Evolutionary conservation across 2,888 invertebrate genomes (phyloP).

Genomic region (Drosophila anomalipes): DNA sequence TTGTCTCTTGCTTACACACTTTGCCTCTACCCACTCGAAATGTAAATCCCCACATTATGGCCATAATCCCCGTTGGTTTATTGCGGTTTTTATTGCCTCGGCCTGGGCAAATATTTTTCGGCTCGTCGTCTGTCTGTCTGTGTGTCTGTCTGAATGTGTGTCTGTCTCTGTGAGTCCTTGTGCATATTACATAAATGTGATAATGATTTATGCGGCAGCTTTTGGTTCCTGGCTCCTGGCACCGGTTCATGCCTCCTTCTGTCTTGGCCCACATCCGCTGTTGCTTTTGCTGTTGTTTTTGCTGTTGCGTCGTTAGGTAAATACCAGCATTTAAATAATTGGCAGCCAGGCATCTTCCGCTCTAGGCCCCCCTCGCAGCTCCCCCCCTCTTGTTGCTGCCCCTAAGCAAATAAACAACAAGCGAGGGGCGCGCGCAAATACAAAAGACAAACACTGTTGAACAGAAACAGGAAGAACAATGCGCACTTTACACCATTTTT

Average conservation of each 20-base stretch:
- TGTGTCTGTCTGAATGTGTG: constrained; percentile 29
- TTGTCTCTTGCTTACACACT: constrained; percentile 37
- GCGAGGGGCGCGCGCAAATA: constrained; percentile 57
- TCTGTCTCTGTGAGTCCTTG: constrained; percentile 36
- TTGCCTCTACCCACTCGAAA: constrained; percentile 17
- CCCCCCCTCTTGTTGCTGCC: neutral
- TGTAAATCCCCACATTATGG: constrained; percentile 72
- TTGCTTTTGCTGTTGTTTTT: constrained; percentile 27
- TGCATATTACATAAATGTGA: constrained; percentile 79
- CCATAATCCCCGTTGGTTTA: constrained; percentile 78
- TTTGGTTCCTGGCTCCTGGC: constrained; percentile 1
- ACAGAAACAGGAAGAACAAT: constrained; percentile 51
- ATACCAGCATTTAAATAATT: constrained; percentile 79
- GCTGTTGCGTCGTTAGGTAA: constrained; percentile 65
- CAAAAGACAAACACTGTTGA: constrained; percentile 70
- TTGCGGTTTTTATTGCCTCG: constrained; percentile 73
- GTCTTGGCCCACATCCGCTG: constrained; percentile 74
- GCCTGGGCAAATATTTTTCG: constrained; percentile 42
- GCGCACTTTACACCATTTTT: constrained; percentile 66
- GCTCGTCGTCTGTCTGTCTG: constrained; percentile 23
- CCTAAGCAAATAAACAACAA: constrained; percentile 66
- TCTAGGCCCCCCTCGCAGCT: constrained; percentile 17
- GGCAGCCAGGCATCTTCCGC: constrained; percentile 75
- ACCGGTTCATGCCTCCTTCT: constrained; percentile 21
- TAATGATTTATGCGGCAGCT: constrained; percentile 72